Conservation (phyloP, 2,888 invertebrate genomes). For the Drepanosiphum platanoidis region DNA sequence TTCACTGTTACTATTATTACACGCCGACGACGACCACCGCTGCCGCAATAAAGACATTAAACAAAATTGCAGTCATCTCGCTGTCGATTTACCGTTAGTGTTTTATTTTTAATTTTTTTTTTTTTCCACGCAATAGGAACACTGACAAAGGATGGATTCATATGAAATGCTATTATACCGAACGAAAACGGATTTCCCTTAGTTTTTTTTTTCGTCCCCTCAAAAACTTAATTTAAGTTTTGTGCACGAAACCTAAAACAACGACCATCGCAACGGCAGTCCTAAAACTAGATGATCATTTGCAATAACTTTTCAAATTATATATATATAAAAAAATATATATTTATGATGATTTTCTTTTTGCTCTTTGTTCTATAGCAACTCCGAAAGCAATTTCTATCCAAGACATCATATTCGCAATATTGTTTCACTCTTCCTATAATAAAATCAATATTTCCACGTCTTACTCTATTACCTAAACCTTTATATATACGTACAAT, state of each 20-base stretch:
- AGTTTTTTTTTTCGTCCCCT: conserved; percentile 11
- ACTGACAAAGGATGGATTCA: conserved; percentile 6
- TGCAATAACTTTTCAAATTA: conserved; percentile 58
- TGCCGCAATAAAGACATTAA: conserved; percentile 40
- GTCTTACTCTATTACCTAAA: conserved; percentile 6
- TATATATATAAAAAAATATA: conserved; percentile 11
- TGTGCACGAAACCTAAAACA: conserved; percentile 30
- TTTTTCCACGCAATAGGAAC: not conserved
- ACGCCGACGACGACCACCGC: not conserved
- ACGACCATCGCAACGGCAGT: not conserved
- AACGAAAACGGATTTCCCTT: conserved; percentile 31
- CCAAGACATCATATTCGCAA: conserved; percentile 39
- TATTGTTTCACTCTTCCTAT: conserved; percentile 38
- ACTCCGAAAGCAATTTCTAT: conserved; percentile 47
- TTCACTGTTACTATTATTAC: not conserved
- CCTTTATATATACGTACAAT: not conserved
- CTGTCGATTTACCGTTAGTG: conserved; percentile 48
- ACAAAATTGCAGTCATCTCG: conserved; percentile 43
- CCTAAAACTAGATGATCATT: conserved; percentile 51
- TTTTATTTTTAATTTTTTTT: too few species aligned
- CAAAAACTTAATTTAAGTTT: conserved; percentile 58
- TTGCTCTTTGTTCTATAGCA: conserved; percentile 18
- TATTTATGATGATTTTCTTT: conserved; percentile 51
- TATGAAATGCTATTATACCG: conserved; percentile 26
- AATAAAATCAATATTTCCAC: conserved; percentile 39